These are phyloP conservation scores for Philotrypesis tridentata DNA, from an alignment of 1,140 invertebrate genomes.

Conservation along the genomic window DNA sequence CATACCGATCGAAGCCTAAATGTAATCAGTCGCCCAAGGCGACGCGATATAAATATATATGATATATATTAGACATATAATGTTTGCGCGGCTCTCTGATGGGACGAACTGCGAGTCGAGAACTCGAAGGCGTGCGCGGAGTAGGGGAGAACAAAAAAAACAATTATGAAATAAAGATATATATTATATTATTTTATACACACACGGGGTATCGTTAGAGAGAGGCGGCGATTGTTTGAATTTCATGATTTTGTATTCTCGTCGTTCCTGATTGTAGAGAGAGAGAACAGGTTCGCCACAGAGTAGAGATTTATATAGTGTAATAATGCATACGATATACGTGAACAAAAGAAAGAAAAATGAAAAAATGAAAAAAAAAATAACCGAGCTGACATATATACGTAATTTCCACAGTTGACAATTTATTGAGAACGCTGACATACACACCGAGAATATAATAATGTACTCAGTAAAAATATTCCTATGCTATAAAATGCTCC, in stretches of 20 bases:
- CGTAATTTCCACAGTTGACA: background rate
- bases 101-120: background rate
- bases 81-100: background rate
- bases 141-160: background rate
- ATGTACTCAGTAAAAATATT: no score
- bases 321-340: background rate
- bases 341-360: no score
- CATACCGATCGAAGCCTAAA: slow-evolving; percentile 40
- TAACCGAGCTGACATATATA: background rate
- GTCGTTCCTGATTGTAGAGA: background rate
- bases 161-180: background rate
- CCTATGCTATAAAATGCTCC: background rate
- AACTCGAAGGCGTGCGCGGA: background rate
- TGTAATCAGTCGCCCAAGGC: slow-evolving; percentile 35
- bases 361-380: no score
- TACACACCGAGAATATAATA: no score
- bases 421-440: no score
- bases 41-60: slow-evolving; percentile 17
- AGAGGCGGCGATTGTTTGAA: background rate
- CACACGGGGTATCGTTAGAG: no score
- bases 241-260: background rate
- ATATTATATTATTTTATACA: background rate
- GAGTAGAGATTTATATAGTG: background rate
- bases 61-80: slow-evolving; percentile 11
- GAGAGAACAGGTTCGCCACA: background rate